Evolutionary conservation across 2,888 invertebrate species (phyloP), one percentile per base, ranked within the genome.

Genomic region (Eremobia ochroleuca): DNA sequence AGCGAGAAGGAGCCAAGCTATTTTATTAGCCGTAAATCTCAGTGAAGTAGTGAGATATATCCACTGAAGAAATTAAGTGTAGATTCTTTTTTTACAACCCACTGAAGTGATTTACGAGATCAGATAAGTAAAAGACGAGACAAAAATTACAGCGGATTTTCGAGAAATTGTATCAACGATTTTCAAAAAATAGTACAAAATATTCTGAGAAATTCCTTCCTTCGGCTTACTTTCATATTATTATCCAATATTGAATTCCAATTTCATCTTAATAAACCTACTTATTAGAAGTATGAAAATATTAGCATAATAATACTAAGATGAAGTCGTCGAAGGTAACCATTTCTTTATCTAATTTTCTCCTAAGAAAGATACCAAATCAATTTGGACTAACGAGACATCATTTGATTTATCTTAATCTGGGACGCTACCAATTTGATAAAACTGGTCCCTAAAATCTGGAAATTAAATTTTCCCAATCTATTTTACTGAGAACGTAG

Each of bases 1-100:
- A 81, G 72, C 74, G 73, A 76, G 61, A 76, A 77, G 65, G 68
- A 82, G 55, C 68, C 31, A 84, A 88, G 86, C 85, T 89, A 80
- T 88, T 88, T 87, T 88, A 88, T 78, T 78, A 87, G 77, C 34
- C 77, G 88, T 87, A 87, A 87, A 89, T 87, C 89, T 87, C 58
- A 49, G 58, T 67, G 75, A 81, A 88, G 86, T 76, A 85, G 83
- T 87, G 49, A 82, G 79, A 79, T 87, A 81, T 79, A 78, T 78
- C 70, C 73, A 74, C 80, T 82, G 37, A 59, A 80, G 76, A 77
- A 87, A 88, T 88, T 88, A 82, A 85, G 87, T 85, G 85, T 79
- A 78, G 72, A 85, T 85, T 79, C 71, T 82, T 86, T 88, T 82
- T 88, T 87, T 85, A 87, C 80, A 78, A 82, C 80, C 73, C 73